A percentile compares a stretch with the other conserved stretches of the same genome.
Conservation (phyloP, 2,113 vertebrate species). For the Brachypodius melanocephalos region DNA sequence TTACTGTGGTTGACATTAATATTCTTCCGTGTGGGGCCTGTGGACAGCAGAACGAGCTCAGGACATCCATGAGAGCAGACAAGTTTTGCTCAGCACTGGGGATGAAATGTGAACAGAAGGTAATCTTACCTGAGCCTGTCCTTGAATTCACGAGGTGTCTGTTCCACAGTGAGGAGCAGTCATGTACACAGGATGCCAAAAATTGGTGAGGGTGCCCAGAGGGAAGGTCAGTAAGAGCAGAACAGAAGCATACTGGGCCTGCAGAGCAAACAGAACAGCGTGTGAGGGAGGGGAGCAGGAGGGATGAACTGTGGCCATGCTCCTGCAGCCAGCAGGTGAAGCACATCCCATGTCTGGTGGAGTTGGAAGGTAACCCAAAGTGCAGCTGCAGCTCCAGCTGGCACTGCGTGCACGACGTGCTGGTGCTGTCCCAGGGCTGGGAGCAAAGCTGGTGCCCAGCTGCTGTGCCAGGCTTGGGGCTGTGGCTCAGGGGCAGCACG, state of each 20-base stretch:
- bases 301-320: not conserved
- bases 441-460: not conserved
- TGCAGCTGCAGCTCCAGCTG: not conserved
- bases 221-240: not conserved
- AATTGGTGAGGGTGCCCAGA: not conserved
- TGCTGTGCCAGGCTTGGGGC: not conserved
- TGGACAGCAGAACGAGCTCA: not conserved
- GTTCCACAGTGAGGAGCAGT: not conserved
- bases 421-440: not conserved
- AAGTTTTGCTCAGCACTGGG: not conserved
- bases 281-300: not conserved
- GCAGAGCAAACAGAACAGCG: not conserved
- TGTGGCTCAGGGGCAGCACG: rapidly evolving
- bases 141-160: not conserved
- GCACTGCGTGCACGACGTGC: not conserved
- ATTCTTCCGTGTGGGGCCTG: rapidly evolving
- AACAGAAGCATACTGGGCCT: not conserved
- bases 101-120: not conserved
- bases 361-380: not conserved
- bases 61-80: not conserved
- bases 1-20: not conserved
- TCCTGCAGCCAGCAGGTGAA: not conserved
- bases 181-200: not conserved
- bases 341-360: rapidly evolving
- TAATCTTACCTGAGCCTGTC: not conserved